A percentile compares a stretch with the other conserved stretches of the same genome.
Evolutionary conservation across 2,113 vertebrate species (phyloP).

Genomic region (Edolisoma coerulescens): DNA sequence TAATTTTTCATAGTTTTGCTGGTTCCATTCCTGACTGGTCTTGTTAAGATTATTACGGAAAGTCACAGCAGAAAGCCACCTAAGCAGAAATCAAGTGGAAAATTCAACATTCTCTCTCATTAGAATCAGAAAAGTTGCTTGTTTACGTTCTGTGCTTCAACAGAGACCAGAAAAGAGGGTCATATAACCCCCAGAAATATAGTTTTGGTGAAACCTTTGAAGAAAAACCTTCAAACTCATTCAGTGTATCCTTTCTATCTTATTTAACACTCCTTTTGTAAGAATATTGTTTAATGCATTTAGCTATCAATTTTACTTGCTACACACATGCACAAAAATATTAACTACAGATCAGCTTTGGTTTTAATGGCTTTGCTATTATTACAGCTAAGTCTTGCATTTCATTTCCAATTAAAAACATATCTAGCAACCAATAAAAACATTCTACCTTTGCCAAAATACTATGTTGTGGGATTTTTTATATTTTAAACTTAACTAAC

Average conservation of each 20-base stretch:
- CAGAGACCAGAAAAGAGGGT: neutral
- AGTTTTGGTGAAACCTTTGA: neutral
- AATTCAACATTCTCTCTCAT: neutral
- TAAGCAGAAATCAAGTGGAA: neutral
- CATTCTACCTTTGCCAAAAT: neutral
- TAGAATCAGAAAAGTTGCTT: neutral
- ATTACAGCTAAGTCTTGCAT: neutral
- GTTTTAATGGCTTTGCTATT: neutral
- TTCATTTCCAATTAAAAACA: neutral
- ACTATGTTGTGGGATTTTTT: neutral
- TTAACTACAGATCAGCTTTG: neutral
- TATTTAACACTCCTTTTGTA: neutral
- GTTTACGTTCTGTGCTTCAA: neutral
- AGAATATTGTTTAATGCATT: neutral
- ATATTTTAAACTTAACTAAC: neutral
- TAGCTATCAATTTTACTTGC: neutral
- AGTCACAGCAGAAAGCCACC: neutral
- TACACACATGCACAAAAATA: neutral
- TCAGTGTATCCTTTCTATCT: neutral
- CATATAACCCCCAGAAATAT: neutral
- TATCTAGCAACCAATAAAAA: neutral
- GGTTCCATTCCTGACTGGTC: neutral
- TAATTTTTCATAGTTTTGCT: neutral
- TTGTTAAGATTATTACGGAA: neutral
- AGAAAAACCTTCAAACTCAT: neutral